Base-by-base conservation (phyloP, 2,888 invertebrate genomes). In the Zygogramma bicolorata region DNA sequence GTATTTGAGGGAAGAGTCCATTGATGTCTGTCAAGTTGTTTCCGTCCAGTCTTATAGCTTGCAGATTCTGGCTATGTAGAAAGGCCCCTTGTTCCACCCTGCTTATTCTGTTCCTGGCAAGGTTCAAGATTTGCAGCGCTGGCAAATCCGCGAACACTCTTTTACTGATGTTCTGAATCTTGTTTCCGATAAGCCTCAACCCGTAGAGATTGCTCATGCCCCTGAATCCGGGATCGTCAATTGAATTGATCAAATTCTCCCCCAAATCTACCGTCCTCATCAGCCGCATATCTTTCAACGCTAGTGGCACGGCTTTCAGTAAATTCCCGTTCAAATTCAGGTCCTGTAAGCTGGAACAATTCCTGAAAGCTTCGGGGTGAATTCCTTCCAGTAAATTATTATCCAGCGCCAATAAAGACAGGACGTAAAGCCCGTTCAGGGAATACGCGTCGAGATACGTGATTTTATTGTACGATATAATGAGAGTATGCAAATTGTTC, bases 311-410 rank as follows among this genome's bases (percentile, higher is more conserved):
- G 81, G 91, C 90, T 84, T 93, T 93, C 82, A 97, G 89, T 83
- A 92, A 91, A 88, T 97, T 97, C 73, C 94, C 95, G 88, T 95
- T 96, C 84, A 97, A 89, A 89, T 96, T 95, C 80, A 97, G 90
- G 88, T 97, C 97, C 88, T 96, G 94, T 83, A 97, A 89, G 75
- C 95, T 94, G 79, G 95, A 96, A 85, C 96, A 96, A 88, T 97
- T 97, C 82, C 94, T 91, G 85, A 97, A 96, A 71, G 96, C 95
- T 84, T 95, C 95, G 58, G 94, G 92, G 86, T 97, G 95, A 73
- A 97, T 92, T 80, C 93, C 93, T 85, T 94, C 93, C 75, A 97
- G 89, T 68, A 92, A 90, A 88, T 97, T 97, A 86, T 95, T 95
- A 87, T 97, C 95, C 84, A 97, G 88, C 59, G 95, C 95, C 71